A percentile compares a stretch with the other conserved stretches of the same genome.
phyloP scores from a whole-genome alignment of 2,113 vertebrate genomes.

The Corythaeola cristata region DNA sequence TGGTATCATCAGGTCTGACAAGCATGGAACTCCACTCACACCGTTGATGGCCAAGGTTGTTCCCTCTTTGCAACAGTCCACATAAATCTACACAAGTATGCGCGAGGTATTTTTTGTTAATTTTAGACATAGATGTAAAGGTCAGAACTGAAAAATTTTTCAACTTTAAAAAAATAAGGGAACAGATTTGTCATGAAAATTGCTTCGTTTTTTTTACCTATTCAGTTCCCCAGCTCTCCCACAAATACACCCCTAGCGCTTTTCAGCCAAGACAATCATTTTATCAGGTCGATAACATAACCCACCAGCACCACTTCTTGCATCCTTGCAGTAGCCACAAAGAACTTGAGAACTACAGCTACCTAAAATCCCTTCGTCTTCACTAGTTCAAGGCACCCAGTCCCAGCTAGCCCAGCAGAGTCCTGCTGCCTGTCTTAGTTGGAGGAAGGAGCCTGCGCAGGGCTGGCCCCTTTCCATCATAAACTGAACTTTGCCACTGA shows the following conservation, averaged over 20 bases:
- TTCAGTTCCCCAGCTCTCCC: neutral
- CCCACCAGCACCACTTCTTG: neutral
- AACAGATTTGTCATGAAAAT: neutral
- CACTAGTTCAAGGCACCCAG: neutral
- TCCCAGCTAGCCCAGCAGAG: neutral
- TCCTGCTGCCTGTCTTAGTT: neutral
- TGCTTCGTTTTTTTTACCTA: accelerated
- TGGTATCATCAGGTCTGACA: neutral
- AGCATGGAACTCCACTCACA: neutral
- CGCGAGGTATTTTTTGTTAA: neutral
- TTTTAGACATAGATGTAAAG: neutral
- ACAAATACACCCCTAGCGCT: neutral
- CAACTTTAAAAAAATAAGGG: neutral
- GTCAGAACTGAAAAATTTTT: neutral
- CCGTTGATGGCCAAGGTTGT: neutral
- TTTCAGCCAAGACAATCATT: neutral
- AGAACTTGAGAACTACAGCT: neutral
- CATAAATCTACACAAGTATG: accelerated
- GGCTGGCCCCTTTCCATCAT: neutral
- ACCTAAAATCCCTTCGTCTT: neutral
- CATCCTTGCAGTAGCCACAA: neutral
- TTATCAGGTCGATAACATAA: neutral
- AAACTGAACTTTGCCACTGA: neutral
- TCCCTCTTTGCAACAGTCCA: neutral
- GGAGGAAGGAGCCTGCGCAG: neutral